Evolutionary conservation across 2,888 invertebrate species (phyloP), one percentile per base, ranked within the genome.

Genomic region (Volucella bombylans): DNA sequence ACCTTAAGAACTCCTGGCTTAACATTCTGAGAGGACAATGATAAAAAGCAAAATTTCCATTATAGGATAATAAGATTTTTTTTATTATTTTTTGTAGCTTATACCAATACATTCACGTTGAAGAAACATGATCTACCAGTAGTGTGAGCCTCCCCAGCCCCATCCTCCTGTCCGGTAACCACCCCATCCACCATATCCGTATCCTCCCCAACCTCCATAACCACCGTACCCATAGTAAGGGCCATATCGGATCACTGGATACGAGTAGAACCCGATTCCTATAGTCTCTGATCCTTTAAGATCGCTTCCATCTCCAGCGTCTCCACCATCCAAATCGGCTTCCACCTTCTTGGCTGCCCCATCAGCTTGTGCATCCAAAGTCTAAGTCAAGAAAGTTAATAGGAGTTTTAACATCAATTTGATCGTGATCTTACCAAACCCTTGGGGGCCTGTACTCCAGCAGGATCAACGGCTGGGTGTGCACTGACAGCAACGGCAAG

Each of bases 181-280:
- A 39, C 77, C 68, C 14, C 86, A 87, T 59, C 87, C 86, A 10
- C 87, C 87, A 69, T 86, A 87, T 54, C 87, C 87, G 11, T 85
- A 82, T 2, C 86, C 79, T 14, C 88, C 87, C 31, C 85, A 87
- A 0, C 81, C 81, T 1, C 87, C 87, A 50, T 86, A 87, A 4
- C 86, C 85, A 43, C 87, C 78, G 14, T 67, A 74, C 15, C 74
- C 87, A 50, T 86, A 87, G 41, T 86, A 86, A n/a, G 86, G 87
- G 14, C 87, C 87, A 6, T 81, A 81, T 69, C 86, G 82, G 18
- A 77, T 8, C 0, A 59, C 43, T n/a, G 88, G 88, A 73, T 88
- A n/a, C n/a, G n/a, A n/a, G n/a, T n/a, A 88, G 61, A 87, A 89
- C 18, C 89, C 89, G 74, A 88, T 88, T 8, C 88, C 89, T 59